Conservation (phyloP, 2,113 vertebrate genomes). For the Nannospalax galili region DNA sequence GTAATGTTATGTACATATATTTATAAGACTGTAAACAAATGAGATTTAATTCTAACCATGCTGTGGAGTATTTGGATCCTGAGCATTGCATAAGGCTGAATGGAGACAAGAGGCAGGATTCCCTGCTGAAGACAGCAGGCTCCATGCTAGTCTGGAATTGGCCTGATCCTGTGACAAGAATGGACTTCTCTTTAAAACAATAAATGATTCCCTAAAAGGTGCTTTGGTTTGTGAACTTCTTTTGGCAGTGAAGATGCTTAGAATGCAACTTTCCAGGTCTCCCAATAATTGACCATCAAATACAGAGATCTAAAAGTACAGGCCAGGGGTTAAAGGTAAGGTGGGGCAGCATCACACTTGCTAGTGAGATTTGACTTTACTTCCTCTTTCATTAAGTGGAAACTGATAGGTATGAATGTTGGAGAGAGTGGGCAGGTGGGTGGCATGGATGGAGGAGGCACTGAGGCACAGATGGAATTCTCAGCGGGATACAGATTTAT, state of each 20-base stretch:
- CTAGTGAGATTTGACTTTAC: not conserved
- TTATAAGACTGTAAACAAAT: constrained; percentile 38
- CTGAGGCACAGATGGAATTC: too few species aligned
- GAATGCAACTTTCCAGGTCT: not conserved
- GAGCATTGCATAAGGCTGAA: not conserved
- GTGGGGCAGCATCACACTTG: not conserved
- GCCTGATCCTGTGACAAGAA: not conserved
- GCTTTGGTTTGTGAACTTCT: not conserved
- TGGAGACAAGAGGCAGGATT: not conserved
- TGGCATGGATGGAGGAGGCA: too few species aligned
- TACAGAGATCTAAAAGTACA: not conserved
- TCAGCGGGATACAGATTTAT: too few species aligned
- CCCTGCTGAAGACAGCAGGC: not conserved
- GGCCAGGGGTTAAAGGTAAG: not conserved
- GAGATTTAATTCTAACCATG: constrained; percentile 8
- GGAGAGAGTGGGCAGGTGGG: too few species aligned
- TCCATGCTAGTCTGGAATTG: not conserved
- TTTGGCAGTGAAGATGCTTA: not conserved
- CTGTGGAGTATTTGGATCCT: not conserved
- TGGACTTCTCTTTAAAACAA: not conserved
- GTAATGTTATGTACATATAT: constrained; percentile 14
- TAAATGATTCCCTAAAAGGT: not conserved
- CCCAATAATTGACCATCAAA: not conserved
- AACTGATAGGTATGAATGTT: too few species aligned
- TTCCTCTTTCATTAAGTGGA: not conserved